These are phyloP conservation scores for Myotis yumanensis DNA, from an alignment of 2,113 vertebrate genomes.

Conservation along the genomic window DNA sequence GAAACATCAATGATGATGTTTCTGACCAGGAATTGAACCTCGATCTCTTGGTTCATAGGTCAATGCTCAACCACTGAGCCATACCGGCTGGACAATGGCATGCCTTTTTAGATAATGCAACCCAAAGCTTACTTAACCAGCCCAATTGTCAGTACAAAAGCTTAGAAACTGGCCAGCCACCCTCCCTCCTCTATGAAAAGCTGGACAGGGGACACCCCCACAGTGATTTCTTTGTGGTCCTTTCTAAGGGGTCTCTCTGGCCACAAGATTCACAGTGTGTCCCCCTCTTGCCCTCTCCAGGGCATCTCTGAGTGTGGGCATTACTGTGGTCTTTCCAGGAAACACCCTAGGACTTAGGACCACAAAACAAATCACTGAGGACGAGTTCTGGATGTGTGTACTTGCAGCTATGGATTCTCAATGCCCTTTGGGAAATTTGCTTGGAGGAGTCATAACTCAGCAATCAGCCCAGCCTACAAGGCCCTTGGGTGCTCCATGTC, in stretches of 20 bases:
- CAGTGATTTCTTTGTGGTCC: accelerated
- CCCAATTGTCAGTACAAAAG: accelerated
- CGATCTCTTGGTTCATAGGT: too few relatives aligned
- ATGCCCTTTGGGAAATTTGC: accelerated
- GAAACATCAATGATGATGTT: too few relatives aligned
- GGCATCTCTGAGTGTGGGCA: accelerated
- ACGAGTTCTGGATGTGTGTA: accelerated
- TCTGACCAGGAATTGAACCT: too few relatives aligned
- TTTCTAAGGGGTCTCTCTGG: background rate
- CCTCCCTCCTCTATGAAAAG: background rate
- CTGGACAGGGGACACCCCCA: accelerated
- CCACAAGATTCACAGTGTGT: accelerated
- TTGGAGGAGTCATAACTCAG: background rate
- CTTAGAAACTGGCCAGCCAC: accelerated
- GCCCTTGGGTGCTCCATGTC: background rate
- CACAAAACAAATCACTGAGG: accelerated
- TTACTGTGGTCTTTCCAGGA: accelerated
- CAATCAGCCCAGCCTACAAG: background rate
- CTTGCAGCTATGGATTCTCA: accelerated
- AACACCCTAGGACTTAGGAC: accelerated
- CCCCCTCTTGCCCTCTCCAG: accelerated
- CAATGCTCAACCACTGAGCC: too few relatives aligned
- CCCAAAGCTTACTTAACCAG: accelerated
- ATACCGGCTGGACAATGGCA: too few relatives aligned
- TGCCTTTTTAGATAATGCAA: background rate